These are phyloP conservation scores for Plutomurus gul DNA, from an alignment of 1,140 invertebrate genomes.

Conservation along the genomic window DNA sequence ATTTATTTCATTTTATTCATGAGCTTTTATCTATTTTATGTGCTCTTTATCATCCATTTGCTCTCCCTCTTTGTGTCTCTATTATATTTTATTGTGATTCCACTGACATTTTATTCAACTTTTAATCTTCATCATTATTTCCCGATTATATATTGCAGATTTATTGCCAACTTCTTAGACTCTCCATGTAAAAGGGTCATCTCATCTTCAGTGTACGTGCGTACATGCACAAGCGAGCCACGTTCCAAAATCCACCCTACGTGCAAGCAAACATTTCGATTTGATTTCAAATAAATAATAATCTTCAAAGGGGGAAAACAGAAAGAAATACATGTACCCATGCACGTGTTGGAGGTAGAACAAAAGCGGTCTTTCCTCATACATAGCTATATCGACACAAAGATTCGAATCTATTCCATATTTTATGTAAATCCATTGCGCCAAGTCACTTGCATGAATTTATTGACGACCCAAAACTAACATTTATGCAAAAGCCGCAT, in stretches of 20 bases:
- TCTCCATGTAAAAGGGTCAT: no score
- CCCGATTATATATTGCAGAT: background rate
- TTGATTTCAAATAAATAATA: no score
- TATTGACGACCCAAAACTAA: background rate
- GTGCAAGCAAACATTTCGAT: no score
- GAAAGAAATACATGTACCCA: no score
- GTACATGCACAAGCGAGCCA: no score
- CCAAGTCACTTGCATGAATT: no score
- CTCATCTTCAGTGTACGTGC: no score
- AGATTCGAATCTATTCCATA: background rate
- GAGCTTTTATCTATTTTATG: slow-evolving; percentile 2
- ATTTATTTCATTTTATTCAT: slow-evolving; percentile 23
- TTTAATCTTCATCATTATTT: slow-evolving; percentile 14
- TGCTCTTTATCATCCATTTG: slow-evolving; percentile 15
- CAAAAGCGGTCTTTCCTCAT: no score
- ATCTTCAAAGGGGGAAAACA: no score
- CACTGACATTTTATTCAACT: slow-evolving; percentile 7
- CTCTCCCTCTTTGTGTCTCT: slow-evolving; percentile 1
- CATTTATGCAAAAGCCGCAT: no score
- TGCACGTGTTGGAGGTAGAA: no score
- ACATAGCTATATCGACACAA: background rate
- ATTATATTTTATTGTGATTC: slow-evolving; percentile 1
- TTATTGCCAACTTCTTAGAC: background rate
- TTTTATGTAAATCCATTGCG: slow-evolving; percentile 4
- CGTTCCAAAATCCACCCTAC: no score